A percentile compares a stretch with the other conserved stretches of the same genome.
These are phyloP conservation scores for Pediacus dermestoides DNA, from an alignment of 2,888 invertebrate species.

Conservation along the genomic window DNA sequence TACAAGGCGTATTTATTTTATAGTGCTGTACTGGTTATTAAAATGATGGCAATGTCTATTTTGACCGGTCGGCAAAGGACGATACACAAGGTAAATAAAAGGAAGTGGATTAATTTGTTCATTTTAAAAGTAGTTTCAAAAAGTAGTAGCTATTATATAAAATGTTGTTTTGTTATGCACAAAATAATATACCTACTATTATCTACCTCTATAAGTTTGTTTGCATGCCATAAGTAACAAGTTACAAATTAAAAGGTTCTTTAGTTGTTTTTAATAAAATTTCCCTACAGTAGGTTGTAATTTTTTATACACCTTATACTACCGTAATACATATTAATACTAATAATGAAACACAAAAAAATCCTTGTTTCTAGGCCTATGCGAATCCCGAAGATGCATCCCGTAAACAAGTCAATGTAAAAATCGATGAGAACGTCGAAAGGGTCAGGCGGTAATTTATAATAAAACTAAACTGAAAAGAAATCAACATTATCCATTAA, in stretches of 20 bases:
- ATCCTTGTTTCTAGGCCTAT: conserved; percentile 52
- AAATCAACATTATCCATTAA: neutral
- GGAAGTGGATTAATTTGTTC: too few species aligned
- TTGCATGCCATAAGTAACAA: too few species aligned
- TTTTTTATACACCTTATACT: too few species aligned
- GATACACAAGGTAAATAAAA: conserved; percentile 38
- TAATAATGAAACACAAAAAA: too few species aligned
- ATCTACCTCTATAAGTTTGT: too few species aligned
- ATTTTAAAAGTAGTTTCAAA: too few species aligned
- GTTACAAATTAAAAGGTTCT: too few species aligned
- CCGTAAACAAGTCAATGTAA: conserved; percentile 35
- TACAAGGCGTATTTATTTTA: conserved; percentile 44
- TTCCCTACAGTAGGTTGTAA: neutral
- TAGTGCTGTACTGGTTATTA: conserved; percentile 41
- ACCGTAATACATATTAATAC: too few species aligned
- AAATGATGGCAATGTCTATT: conserved; percentile 44
- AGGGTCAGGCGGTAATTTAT: conserved; percentile 46
- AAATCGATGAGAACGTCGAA: conserved; percentile 49
- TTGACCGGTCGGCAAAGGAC: conserved; percentile 44
- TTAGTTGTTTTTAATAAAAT: neutral
- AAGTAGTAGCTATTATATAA: too few species aligned
- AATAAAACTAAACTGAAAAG: neutral
- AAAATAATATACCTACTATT: too few species aligned
- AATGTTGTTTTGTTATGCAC: too few species aligned
- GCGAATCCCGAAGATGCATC: conserved; percentile 52